Base-by-base conservation (phyloP, 2,888 invertebrate genomes). In the Malachius bipustulatus region DNA sequence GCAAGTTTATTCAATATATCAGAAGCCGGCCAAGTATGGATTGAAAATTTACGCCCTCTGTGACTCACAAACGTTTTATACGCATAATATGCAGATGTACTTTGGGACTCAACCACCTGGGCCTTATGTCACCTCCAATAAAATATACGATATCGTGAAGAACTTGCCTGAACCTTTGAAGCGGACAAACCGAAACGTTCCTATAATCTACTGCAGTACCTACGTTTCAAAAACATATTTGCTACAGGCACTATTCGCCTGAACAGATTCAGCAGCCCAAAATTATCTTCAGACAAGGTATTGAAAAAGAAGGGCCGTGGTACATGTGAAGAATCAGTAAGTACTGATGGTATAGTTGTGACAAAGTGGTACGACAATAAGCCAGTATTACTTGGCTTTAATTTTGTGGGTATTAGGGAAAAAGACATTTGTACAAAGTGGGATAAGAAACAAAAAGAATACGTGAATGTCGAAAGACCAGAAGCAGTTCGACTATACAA, bases 401-500 rank as follows among this genome's bases (percentile, higher is more conserved):
- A 30, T 13, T 30, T 30, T 30, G 30, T 30, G 3, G n/a, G 13
- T 12, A 30, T 10, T 13, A 30, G 30, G 30, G 24, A 8, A 19
- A 19, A 6, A 19, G 24, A 19, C n/a, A n/a, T 8, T 6, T 6
- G 6, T 19, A 30, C 11, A 15, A 34, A 29, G 16, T 34, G 34
- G 28, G 11, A 11, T 16, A 34, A 34, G 15, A 14, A 10, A 11
- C 26, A 28, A 11, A 34, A 34, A 9, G 15, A 15, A 4, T 34
- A 27, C 16, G 14, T 28, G 6, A 27, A 28, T 13, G 27, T 34
- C 8, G 15, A n/a, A 8, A 12, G 12, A 28, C 26, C 34, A 15
- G 28, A 28, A 34, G 29, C 29, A 12, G 34, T 28, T n/a, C 6
- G 11, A 12, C 27, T 14, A 28, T 34, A 39, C 38, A 42, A 43